phyloP scores from a whole-genome alignment of 1,140 invertebrate species.

The Varroa destructor region DNA sequence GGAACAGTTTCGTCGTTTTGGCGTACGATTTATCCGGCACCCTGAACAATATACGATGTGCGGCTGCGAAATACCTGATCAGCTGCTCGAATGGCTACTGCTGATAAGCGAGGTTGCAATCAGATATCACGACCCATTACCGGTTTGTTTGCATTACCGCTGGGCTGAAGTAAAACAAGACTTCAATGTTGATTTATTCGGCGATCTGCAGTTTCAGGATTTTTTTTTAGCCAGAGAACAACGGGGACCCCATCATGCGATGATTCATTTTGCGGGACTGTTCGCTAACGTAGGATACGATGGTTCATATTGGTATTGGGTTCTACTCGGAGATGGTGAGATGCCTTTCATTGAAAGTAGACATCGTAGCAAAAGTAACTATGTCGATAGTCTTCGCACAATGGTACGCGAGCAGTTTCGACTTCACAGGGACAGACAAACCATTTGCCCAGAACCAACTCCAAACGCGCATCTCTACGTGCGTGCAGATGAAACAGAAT shows the following conservation, averaged over 20 bases:
- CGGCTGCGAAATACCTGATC: not conserved
- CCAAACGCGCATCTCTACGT: no score
- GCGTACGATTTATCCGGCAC: constrained; percentile 5
- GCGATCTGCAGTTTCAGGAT: constrained; percentile 16
- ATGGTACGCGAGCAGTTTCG: constrained; percentile 17
- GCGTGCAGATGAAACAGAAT: no score
- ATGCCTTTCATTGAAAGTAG: constrained; percentile 13
- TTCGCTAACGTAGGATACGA: constrained; percentile 22
- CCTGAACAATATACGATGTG: not conserved
- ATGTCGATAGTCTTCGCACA: constrained; percentile 12
- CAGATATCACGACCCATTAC: not conserved
- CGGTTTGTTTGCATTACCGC: constrained; percentile 8
- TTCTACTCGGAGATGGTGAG: not conserved
- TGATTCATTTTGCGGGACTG: not conserved
- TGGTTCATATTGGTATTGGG: constrained; percentile 18
- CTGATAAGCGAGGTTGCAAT: not conserved
- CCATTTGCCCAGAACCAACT: no score
- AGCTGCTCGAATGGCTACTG: not conserved
- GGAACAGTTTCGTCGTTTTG: constrained; percentile 10
- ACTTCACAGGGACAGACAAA: no score
- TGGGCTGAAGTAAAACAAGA: constrained; percentile 4
- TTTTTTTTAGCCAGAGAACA: constrained; percentile 2
- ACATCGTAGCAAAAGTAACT: not conserved
- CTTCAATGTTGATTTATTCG: constrained; percentile 1
- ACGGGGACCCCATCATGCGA: constrained; percentile 5